Conservation (phyloP, 2,113 vertebrate species). For the Ochotona curzoniae region DNA sequence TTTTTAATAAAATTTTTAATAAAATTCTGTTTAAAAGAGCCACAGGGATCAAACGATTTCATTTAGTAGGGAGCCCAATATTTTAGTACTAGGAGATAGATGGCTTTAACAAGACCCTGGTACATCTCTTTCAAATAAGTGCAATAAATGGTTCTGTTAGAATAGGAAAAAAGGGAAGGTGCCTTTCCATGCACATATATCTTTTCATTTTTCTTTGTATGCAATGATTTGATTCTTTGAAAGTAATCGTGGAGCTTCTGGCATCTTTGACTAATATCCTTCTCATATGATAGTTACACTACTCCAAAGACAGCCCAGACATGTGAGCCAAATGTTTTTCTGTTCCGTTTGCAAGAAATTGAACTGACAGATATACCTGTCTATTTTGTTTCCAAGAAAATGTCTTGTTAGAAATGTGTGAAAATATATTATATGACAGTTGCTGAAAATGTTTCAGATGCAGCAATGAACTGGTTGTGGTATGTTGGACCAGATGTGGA, state of each 20-base stretch:
- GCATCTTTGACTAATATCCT: slow-evolving; percentile 84
- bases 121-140: slow-evolving; percentile 71
- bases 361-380: slow-evolving; percentile 88
- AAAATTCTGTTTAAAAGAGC: slow-evolving; percentile 76
- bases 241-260: slow-evolving; percentile 82
- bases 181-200: not conserved
- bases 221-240: slow-evolving; percentile 82
- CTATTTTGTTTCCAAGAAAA: slow-evolving; percentile 87
- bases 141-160: slow-evolving; percentile 72
- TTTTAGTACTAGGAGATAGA: slow-evolving; percentile 66
- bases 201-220: slow-evolving; percentile 73
- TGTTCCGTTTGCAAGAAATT: slow-evolving; percentile 86
- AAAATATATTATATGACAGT: slow-evolving; percentile 88
- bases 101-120: slow-evolving; percentile 59
- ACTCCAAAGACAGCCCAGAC: slow-evolving; percentile 83
- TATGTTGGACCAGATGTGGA: slow-evolving; percentile 86
- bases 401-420: slow-evolving; percentile 86
- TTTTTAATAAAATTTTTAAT: slow-evolving; percentile 86
- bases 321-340: slow-evolving; percentile 85
- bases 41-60: slow-evolving; percentile 77
- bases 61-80: slow-evolving; percentile 47
- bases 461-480: slow-evolving; percentile 86
- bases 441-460: slow-evolving; percentile 86
- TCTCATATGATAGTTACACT: slow-evolving; percentile 83
- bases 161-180: slow-evolving; percentile 77